These are phyloP conservation scores for Plagodis pulveraria DNA, from an alignment of 2,888 invertebrate species.

Conservation along the genomic window DNA sequence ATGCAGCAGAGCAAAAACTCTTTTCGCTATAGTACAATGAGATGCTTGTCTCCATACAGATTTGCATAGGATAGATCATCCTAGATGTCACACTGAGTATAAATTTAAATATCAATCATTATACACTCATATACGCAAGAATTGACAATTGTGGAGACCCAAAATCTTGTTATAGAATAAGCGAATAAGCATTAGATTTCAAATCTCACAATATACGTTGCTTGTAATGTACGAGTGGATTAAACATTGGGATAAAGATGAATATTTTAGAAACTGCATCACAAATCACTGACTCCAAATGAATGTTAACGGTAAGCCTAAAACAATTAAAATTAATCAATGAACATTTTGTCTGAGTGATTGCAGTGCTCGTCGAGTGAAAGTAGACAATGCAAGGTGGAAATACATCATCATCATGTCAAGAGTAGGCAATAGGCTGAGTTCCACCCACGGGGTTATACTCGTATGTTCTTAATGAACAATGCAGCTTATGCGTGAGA, in stretches of 20 bases:
- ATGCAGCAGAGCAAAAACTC: background rate
- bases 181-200: no score
- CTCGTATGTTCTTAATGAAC: slow-evolving; percentile 2
- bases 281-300: slow-evolving; percentile 15
- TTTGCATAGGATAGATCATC: no score
- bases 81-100: no score
- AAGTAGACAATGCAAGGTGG: slow-evolving; percentile 50
- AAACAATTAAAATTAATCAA: slow-evolving; percentile 30
- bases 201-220: background rate
- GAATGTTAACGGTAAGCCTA: slow-evolving; percentile 13
- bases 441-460: slow-evolving; percentile 31
- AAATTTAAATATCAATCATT: no score
- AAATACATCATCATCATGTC: slow-evolving; percentile 52
- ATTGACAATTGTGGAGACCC: no score
- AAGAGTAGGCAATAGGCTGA: slow-evolving; percentile 12
- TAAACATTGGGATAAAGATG: slow-evolving; percentile 6
- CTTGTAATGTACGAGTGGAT: background rate
- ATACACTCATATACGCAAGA: no score
- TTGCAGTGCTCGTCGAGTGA: slow-evolving; percentile 22
- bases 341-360: slow-evolving; percentile 23
- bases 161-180: no score
- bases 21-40: no score
- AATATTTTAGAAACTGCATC: slow-evolving; percentile 23
- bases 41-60: no score
- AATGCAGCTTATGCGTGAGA: slow-evolving; percentile 15